Percentiles rank a stretch among this genome's conserved stretches.
phyloP scores from a whole-genome alignment of 2,113 vertebrate species.

The Hystrix brachyura region DNA sequence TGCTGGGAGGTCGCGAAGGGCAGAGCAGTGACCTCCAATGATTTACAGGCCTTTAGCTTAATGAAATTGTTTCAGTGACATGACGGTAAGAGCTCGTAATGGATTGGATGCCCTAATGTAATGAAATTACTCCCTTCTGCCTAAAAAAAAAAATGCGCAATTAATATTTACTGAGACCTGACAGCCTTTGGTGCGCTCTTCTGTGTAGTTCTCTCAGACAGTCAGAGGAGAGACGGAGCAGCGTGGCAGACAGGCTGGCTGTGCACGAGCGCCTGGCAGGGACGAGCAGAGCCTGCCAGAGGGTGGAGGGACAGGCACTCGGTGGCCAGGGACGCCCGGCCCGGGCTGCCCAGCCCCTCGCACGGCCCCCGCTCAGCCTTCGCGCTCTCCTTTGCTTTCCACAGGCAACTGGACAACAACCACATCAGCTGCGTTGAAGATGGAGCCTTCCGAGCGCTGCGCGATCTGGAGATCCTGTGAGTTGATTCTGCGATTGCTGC shows the following conservation, averaged over 20 bases:
- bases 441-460: conserved; percentile 99
- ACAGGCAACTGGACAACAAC: conserved; percentile 99
- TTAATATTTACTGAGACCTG: conserved; percentile 99
- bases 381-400: conserved; percentile 93
- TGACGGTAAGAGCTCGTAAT: conserved; percentile 99
- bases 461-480: conserved; percentile 99
- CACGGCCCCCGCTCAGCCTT: conserved; percentile 86
- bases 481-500: conserved; percentile 87
- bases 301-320: conserved; percentile 89
- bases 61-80: conserved; percentile 99
- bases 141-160: conserved; percentile 94
- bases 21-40: conserved; percentile 95
- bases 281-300: conserved; percentile 87
- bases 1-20: conserved; percentile 92
- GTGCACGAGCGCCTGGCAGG: conserved; percentile 87
- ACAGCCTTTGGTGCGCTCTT: conserved; percentile 91
- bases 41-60: conserved; percentile 99
- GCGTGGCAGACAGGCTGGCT: conserved; percentile 94
- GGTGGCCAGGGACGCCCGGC: conserved; percentile 81
- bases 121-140: conserved; percentile 99
- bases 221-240: conserved; percentile 89
- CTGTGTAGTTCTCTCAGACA: conserved; percentile 89
- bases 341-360: conserved; percentile 79
- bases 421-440: conserved; percentile 99
- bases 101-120: conserved; percentile 99